phyloP scores from a whole-genome alignment of 1,140 invertebrate genomes.

The Brevipalpus yothersi region DNA sequence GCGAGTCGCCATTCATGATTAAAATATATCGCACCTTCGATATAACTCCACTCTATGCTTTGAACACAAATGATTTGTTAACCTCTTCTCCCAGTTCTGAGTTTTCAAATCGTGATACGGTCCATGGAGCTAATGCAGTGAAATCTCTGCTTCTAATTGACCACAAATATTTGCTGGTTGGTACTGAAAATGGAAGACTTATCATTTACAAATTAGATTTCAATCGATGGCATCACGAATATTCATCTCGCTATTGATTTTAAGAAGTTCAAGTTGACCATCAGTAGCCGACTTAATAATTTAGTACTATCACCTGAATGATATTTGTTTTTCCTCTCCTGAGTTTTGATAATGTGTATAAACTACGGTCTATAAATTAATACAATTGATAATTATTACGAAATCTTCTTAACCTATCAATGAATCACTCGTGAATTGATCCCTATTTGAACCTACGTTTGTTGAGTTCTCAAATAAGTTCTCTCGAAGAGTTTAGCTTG shows the following conservation, averaged over 20 bases:
- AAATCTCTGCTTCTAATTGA: constrained; percentile 17
- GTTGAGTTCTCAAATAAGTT: no score
- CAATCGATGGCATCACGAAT: constrained; percentile 27
- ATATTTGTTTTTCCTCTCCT: no score
- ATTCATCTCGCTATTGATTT: neutral
- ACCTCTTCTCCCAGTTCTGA: neutral
- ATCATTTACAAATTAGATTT: constrained; percentile 99
- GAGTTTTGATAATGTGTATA: no score
- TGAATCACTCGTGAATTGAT: no score
- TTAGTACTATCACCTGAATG: no score
- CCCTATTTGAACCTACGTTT: no score
- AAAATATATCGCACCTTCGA: constrained; percentile 96
- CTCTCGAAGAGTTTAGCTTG: no score
- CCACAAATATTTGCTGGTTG: constrained; percentile 73
- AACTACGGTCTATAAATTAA: no score
- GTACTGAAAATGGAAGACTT: constrained; percentile 82
- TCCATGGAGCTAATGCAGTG: neutral
- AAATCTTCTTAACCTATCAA: no score
- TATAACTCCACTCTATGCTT: constrained; percentile 66
- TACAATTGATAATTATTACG: no score
- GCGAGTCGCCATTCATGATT: constrained; percentile 71
- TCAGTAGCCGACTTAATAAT: no score
- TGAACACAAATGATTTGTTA: neutral
- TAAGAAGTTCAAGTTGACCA: no score
- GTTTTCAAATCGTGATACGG: neutral